Evolutionary conservation across 2,888 invertebrate species (phyloP).

Genomic region (Holacanthella duospinosa): DNA sequence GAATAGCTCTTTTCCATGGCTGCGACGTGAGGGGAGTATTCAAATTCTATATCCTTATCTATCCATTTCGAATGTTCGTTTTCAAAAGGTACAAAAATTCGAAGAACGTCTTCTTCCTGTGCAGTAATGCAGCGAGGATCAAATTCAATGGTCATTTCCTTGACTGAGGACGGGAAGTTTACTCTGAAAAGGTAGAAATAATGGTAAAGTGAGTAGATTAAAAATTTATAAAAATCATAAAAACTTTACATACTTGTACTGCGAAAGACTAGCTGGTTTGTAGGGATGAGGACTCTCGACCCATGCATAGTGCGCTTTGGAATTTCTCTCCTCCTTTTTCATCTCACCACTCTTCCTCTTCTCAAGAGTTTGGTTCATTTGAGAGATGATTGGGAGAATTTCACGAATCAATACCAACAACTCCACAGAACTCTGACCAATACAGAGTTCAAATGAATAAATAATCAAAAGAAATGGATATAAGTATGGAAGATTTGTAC

Average conservation of each 20-base stretch:
- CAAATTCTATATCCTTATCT: conserved; percentile 9
- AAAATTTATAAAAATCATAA: not conserved
- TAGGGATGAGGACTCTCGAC: conserved; percentile 97
- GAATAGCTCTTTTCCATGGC: conserved; percentile 56
- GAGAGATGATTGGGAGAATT: conserved; percentile 75
- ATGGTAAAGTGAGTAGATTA: too few species aligned
- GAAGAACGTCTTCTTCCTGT: conserved; percentile 76
- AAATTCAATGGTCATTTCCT: conserved; percentile 88
- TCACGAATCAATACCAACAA: conserved; percentile 75
- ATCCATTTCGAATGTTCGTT: conserved; percentile 10
- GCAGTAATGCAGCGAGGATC: conserved; percentile 83
- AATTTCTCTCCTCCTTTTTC: conserved; percentile 16
- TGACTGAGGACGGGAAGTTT: conserved; percentile 73
- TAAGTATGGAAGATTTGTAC: too few species aligned
- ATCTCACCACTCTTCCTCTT: conserved; percentile 14
- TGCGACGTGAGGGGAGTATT: conserved; percentile 49
- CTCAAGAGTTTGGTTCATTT: conserved; percentile 51
- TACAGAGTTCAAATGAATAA: not conserved
- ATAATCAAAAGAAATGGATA: too few species aligned
- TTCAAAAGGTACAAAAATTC: conserved; percentile 44
- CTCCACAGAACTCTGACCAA: conserved; percentile 66
- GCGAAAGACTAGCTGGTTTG: conserved; percentile 71
- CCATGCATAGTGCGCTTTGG: conserved; percentile 74
- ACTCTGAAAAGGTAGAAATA: too few species aligned
- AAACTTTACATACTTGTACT: conserved; percentile 55